Conservation (phyloP, 2,888 invertebrate species). For the Heptascelio sp. region DNA sequence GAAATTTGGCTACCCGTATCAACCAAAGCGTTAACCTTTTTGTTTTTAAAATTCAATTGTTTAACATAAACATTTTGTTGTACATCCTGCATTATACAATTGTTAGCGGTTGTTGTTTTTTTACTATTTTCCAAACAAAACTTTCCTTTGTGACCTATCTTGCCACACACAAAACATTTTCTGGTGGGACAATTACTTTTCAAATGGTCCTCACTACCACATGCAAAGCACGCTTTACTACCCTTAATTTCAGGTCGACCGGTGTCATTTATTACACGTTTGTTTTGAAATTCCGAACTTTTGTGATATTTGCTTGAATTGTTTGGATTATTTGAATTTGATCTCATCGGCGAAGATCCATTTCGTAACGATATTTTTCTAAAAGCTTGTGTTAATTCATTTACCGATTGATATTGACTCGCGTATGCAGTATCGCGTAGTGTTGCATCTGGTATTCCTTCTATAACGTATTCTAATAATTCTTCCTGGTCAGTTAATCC, state of each 20-base stretch:
- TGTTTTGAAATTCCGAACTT: neutral
- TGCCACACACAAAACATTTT: neutral
- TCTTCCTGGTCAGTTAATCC: neutral
- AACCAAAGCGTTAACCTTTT: neutral
- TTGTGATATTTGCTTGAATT: no score
- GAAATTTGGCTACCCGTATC: slow-evolving; percentile 10
- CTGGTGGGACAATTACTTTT: neutral
- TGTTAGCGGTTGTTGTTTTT: no score
- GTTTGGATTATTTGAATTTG: neutral
- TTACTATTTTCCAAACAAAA: neutral
- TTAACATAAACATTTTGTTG: neutral
- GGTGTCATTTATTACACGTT: neutral
- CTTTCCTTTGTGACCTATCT: neutral
- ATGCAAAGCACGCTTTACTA: neutral
- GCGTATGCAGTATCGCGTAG: slow-evolving; percentile 1
- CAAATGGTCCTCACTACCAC: neutral
- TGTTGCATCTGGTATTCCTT: slow-evolving; percentile 4
- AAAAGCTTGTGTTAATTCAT: slow-evolving; percentile 1
- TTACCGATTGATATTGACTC: neutral
- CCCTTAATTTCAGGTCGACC: neutral
- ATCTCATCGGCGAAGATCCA: neutral
- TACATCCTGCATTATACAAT: no score
- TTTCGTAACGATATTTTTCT: neutral
- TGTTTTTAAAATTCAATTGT: neutral
- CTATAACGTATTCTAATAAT: neutral